phyloP scores from a whole-genome alignment of 2,113 vertebrate species.

The Mirounga angustirostris region DNA sequence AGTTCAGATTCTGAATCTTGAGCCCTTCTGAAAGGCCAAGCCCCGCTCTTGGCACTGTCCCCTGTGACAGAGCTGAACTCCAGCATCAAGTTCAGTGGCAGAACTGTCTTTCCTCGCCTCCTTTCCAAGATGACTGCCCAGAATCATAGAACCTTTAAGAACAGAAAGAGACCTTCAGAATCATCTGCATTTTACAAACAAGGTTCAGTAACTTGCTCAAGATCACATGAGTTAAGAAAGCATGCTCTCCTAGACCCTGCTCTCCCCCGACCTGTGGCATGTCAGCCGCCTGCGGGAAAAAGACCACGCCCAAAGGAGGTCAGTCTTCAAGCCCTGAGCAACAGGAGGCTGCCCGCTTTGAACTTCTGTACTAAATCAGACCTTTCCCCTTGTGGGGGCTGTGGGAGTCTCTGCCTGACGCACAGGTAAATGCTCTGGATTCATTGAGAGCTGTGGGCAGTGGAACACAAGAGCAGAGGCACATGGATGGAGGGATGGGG shows the following conservation, averaged over 20 bases:
- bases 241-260: background rate
- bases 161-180: conserved; percentile 29
- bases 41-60: conserved; percentile 1
- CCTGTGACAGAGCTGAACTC: background rate
- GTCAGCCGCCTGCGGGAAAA: background rate
- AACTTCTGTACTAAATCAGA: background rate
- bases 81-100: conserved; percentile 37
- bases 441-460: background rate
- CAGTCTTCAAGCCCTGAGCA: background rate
- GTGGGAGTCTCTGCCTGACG: background rate
- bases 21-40: background rate
- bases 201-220: background rate
- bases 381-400: background rate
- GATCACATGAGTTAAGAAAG: background rate
- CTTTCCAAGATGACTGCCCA: conserved; percentile 54
- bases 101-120: conserved; percentile 51
- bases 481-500: background rate
- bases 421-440: background rate
- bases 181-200: conserved; percentile 50
- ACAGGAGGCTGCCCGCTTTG: background rate
- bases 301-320: background rate
- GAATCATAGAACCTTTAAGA: conserved; percentile 59
- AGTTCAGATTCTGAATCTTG: conserved; percentile 53
- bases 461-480: background rate
- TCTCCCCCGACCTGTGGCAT: background rate